Conservation (phyloP, 2,113 vertebrate genomes). For the Tapirus terrestris region DNA sequence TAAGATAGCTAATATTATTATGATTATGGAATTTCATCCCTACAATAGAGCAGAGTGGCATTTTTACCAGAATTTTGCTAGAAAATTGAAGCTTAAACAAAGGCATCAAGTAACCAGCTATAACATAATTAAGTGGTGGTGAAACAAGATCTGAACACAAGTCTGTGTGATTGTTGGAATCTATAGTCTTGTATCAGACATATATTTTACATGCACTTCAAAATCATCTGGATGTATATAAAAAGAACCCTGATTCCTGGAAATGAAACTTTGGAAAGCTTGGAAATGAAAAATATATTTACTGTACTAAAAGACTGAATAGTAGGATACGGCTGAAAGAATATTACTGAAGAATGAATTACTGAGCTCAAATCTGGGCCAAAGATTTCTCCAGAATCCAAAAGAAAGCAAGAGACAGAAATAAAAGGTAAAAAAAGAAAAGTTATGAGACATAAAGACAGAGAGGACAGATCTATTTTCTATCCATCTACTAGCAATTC, state of each 20-base stretch:
- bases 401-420: background rate
- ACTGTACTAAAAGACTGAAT: background rate
- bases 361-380: background rate
- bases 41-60: background rate
- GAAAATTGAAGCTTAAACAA: background rate
- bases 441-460: background rate
- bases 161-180: background rate
- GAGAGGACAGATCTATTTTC: background rate
- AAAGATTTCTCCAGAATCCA: constrained; percentile 1
- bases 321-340: background rate
- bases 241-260: background rate
- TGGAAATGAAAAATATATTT: constrained; percentile 6
- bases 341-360: background rate
- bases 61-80: constrained; percentile 23
- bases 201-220: background rate
- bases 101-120: background rate
- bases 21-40: background rate
- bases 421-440: background rate
- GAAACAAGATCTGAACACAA: background rate
- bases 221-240: background rate
- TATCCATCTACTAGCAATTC: background rate
- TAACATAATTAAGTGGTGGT: background rate
- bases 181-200: background rate
- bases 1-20: background rate
- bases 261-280: background rate